Evolutionary conservation across 2,888 invertebrate genomes (phyloP).

Genomic region (Drosophila fungiperda): DNA sequence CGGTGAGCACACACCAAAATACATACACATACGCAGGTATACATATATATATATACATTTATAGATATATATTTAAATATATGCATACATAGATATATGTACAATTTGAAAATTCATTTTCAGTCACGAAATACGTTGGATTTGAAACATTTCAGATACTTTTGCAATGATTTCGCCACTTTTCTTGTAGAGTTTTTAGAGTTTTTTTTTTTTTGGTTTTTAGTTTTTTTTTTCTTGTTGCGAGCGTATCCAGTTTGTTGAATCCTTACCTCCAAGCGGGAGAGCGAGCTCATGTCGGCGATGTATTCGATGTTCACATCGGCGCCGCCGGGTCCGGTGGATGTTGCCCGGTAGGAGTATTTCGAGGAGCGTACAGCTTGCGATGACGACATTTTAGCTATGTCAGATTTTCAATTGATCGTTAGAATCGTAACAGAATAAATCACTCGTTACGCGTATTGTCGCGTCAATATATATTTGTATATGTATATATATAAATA

Average conservation of each 20-base stretch:
- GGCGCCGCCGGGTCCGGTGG: slow-evolving; percentile 92
- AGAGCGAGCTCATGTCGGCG: slow-evolving; percentile 96
- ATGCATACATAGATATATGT: slow-evolving; percentile 3
- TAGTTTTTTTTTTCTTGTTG: not conserved
- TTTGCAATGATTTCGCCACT: slow-evolving; percentile 20
- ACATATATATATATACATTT: slow-evolving; percentile 8
- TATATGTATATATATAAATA: slow-evolving; percentile 8
- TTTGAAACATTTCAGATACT: slow-evolving; percentile 29
- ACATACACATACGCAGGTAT: slow-evolving; percentile 33
- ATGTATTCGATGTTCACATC: slow-evolving; percentile 98
- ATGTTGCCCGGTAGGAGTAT: slow-evolving; percentile 96
- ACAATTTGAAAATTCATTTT: slow-evolving; percentile 4
- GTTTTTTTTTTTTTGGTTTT: not conserved
- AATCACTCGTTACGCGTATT: slow-evolving; percentile 61
- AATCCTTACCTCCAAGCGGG: slow-evolving; percentile 95
- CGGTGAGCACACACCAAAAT: slow-evolving; percentile 48
- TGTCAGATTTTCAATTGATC: slow-evolving; percentile 66
- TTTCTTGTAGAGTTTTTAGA: slow-evolving; percentile 15
- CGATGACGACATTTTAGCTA: slow-evolving; percentile 89
- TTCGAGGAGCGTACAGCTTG: slow-evolving; percentile 93
- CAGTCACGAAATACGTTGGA: slow-evolving; percentile 25
- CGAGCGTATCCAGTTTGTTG: slow-evolving; percentile 8
- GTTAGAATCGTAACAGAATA: slow-evolving; percentile 28
- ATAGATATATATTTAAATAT: slow-evolving; percentile 14
- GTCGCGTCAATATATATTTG: slow-evolving; percentile 40